phyloP scores from a whole-genome alignment of 2,113 vertebrate genomes.

The Pluvialis apricaria region DNA sequence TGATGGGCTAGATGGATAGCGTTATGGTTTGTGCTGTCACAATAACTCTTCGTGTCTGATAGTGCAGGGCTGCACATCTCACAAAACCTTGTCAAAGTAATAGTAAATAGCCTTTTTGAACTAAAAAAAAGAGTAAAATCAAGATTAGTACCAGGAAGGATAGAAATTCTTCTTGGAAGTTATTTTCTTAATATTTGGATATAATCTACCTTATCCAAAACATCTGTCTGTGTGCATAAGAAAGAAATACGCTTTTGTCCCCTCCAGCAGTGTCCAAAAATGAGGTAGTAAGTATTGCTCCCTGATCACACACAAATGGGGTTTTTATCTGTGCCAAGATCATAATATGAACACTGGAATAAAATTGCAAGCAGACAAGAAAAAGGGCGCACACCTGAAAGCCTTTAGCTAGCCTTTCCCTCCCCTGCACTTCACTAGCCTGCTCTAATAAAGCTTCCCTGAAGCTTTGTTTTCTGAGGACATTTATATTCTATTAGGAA shows the following conservation, averaged over 20 bases:
- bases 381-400: background rate
- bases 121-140: background rate
- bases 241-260: background rate
- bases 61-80: background rate
- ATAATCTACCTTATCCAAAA: conserved; percentile 2
- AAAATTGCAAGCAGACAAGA: background rate
- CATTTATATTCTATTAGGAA: conserved; percentile 7
- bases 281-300: background rate
- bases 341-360: background rate
- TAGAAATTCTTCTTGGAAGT: conserved; percentile 5
- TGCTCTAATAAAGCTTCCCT: background rate
- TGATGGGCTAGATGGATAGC: background rate
- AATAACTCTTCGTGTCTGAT: background rate
- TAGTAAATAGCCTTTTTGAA: background rate
- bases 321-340: background rate
- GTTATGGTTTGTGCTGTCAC: background rate
- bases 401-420: background rate
- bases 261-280: background rate
- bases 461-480: background rate
- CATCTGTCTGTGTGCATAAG: background rate
- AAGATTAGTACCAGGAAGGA: background rate
- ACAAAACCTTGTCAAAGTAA: background rate
- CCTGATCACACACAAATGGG: background rate
- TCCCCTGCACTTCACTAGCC: background rate
- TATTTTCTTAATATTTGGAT: background rate